A percentile compares a stretch with the other conserved stretches of the same genome.
Evolutionary conservation across 1,140 invertebrate species (phyloP).

Genomic region (Leptinotarsa lineolata): DNA sequence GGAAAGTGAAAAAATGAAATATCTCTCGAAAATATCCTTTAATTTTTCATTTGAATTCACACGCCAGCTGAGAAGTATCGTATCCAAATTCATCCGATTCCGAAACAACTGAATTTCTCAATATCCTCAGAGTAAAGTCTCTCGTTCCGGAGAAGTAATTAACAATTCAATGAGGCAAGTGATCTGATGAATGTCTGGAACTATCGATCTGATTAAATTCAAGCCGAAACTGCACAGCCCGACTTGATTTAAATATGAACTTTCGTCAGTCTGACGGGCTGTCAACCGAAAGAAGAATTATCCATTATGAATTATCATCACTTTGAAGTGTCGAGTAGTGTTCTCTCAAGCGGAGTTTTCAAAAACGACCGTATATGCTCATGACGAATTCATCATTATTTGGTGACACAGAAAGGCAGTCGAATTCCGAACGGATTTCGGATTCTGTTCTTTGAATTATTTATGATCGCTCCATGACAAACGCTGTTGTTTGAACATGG

Average conservation of each 20-base stretch:
- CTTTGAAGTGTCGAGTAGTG: not conserved
- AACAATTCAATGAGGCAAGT: no score
- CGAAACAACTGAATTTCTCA: no score
- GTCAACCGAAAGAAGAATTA: not conserved
- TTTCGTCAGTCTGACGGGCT: not conserved
- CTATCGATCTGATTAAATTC: no score
- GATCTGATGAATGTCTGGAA: no score
- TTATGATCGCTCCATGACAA: not conserved
- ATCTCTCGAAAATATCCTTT: no score
- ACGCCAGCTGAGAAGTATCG: no score
- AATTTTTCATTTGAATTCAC: no score
- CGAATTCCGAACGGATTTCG: not conserved
- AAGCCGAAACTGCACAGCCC: not conserved
- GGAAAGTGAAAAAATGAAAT: no score
- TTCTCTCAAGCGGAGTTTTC: not conserved
- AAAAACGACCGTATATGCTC: not conserved
- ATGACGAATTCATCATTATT: conserved; percentile 3
- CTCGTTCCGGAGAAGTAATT: no score
- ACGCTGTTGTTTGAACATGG: not conserved
- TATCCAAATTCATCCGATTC: no score
- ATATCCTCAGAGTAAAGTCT: no score
- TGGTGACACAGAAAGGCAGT: not conserved
- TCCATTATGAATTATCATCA: not conserved
- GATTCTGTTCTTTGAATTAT: not conserved
- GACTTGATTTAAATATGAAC: conserved; percentile 2